Evolutionary conservation across 2,888 invertebrate species (phyloP).

Genomic region (Spisula subtruncata): DNA sequence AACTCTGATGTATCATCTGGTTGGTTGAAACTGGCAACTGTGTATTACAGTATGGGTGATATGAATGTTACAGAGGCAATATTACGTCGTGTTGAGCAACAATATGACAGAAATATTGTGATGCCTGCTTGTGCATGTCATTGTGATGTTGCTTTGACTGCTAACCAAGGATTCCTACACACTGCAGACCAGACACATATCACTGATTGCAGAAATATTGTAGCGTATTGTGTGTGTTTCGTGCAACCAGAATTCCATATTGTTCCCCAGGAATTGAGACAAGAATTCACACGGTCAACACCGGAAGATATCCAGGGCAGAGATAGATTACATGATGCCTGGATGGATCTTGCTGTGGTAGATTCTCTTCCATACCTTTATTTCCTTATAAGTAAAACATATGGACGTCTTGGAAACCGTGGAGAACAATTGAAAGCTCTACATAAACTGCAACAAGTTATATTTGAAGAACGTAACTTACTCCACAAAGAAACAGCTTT

Average conservation of each 20-base stretch:
- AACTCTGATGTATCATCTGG: constrained; percentile 21
- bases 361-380: background rate
- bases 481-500: background rate
- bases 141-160: background rate
- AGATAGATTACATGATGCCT: background rate
- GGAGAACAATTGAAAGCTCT: background rate
- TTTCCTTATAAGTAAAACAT: background rate
- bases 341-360: background rate
- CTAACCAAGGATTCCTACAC: background rate
- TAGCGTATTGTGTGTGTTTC: background rate
- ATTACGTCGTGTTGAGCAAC: background rate
- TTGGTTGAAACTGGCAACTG: constrained; percentile 7
- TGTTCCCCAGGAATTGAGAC: constrained; percentile 26
- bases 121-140: background rate
- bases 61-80: background rate
- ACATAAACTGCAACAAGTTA: background rate
- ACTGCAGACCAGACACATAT: background rate
- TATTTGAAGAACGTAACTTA: background rate
- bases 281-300: constrained; percentile 24
- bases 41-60: constrained; percentile 16
- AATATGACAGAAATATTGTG: background rate
- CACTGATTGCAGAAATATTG: background rate
- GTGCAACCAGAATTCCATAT: background rate
- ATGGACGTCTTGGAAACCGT: background rate
- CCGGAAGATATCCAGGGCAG: background rate